phyloP scores from a whole-genome alignment of 1,140 invertebrate species.

The Temnothorax longispinosus region DNA sequence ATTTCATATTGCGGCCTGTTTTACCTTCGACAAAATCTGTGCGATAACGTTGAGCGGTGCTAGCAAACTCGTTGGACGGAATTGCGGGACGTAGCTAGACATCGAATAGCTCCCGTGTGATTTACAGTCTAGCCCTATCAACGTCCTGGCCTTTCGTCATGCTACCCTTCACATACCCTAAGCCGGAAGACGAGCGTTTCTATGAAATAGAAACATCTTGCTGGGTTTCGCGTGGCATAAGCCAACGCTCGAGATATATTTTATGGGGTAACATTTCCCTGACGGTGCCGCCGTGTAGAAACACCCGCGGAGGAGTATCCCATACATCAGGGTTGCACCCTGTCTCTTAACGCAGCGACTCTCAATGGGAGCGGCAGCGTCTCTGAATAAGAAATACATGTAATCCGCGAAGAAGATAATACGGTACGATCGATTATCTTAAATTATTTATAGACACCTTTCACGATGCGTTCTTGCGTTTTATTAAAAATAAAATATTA shows the following conservation, averaged over 20 bases:
- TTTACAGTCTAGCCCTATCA: conserved; percentile 79
- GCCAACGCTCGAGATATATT: conserved; percentile 82
- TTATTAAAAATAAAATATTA: neutral
- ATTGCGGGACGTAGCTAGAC: conserved; percentile 53
- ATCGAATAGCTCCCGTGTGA: conserved; percentile 73
- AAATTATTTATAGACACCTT: neutral
- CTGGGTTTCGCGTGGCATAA: conserved; percentile 73
- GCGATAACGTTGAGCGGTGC: conserved; percentile 73
- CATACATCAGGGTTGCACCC: conserved; percentile 75
- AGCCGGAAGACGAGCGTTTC: conserved; percentile 72
- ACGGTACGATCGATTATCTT: neutral
- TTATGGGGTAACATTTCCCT: conserved; percentile 83
- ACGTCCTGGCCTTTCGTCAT: conserved; percentile 69
- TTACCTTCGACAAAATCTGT: conserved; percentile 24
- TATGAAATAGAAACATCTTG: conserved; percentile 83
- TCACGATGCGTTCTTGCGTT: too few species aligned
- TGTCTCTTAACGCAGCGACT: conserved; percentile 60
- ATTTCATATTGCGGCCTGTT: neutral
- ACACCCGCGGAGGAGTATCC: conserved; percentile 72
- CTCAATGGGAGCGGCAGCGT: conserved; percentile 16
- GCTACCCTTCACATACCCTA: conserved; percentile 55
- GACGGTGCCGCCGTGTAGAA: conserved; percentile 76
- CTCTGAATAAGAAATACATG: neutral
- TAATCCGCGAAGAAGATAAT: neutral
- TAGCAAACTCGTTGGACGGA: conserved; percentile 43